Evolutionary conservation across 1,140 invertebrate genomes (phyloP).

Genomic region (Drosophila funebris): DNA sequence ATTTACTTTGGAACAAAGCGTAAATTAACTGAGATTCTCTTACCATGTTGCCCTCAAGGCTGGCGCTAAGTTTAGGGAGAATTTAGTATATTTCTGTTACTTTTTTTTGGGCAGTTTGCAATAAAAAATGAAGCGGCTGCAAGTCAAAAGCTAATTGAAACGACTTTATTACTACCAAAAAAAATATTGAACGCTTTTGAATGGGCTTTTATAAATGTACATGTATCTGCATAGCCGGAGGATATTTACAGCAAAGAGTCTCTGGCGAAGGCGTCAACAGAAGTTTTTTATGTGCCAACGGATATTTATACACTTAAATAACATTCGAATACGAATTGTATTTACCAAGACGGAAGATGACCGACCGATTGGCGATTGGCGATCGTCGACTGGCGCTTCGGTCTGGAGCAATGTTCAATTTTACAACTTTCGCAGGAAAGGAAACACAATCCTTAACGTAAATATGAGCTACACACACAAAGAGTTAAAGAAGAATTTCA

Average conservation of each 20-base stretch:
- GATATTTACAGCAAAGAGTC: constrained; percentile 49
- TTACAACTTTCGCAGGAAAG: constrained; percentile 80
- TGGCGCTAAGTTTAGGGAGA: constrained; percentile 56
- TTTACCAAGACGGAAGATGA: constrained; percentile 16
- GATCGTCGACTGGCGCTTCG: constrained; percentile 50
- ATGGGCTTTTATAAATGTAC: constrained; percentile 26
- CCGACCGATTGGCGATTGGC: background rate
- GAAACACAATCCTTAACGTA: constrained; percentile 59
- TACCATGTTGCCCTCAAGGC: constrained; percentile 21
- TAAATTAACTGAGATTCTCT: constrained; percentile 18
- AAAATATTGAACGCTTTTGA: constrained; percentile 48
- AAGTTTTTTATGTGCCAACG: constrained; percentile 71
- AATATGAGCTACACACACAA: constrained; percentile 26
- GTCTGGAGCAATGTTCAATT: constrained; percentile 25
- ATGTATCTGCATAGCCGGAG: constrained; percentile 40
- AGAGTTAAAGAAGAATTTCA: constrained; percentile 7
- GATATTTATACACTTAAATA: constrained; percentile 51
- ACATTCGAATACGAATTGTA: constrained; percentile 53
- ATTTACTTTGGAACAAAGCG: constrained; percentile 51
- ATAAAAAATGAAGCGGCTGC: constrained; percentile 27
- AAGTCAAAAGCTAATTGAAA: constrained; percentile 54
- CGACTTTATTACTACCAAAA: constrained; percentile 64
- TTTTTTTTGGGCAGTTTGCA: constrained; percentile 21
- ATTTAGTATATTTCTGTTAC: constrained; percentile 8
- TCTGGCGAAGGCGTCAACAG: constrained; percentile 67